Evolutionary conservation across 2,888 invertebrate genomes (phyloP), one percentile per base, ranked within the genome.

Genomic region (Noctua comes): DNA sequence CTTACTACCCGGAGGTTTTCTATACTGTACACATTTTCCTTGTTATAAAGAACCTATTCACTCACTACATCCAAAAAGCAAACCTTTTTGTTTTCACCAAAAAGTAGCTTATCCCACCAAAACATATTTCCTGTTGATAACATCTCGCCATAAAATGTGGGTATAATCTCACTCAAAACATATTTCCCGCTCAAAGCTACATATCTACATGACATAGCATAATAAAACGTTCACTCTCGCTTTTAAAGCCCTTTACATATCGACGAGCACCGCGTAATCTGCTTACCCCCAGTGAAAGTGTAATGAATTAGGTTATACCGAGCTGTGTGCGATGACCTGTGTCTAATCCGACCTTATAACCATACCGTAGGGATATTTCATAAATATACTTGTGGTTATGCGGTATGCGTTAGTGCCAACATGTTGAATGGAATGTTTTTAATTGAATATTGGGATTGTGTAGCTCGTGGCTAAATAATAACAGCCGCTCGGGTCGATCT

Each of bases 261-360:
- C 43, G n/a, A 16, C 24, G 46, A 3, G 48, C 27, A 68, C 48
- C 16, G 24, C 31, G 54, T 80, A 80, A 80, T 71, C 57, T 71
- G 64, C 66, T 80, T 62, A 80, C 36, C 76, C 51, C 21, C 40
- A 68, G 79, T 75, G 79, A 88, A 88, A 87, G 88, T 81, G 83
- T 73, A n/a, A 59, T 40, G 68, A 86, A 74, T 68, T 72, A 72
- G 79, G 80, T 80, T 79, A 80, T 48, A 69, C 36, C 46, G 70
- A 71, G 74, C 68, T 70, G 40, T 59, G 77, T 16, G 51, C 80
- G 43, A 77, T 88, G 88, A 87, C 87, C 87, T 75, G 79, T 31
- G 70, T 40, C 76, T 88, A 88, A 87, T 68, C 24, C 62, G 77
- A 84, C 82, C 87, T 84, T 88, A 79, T 77, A 79, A 79, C 72